Evolutionary conservation across 2,888 invertebrate species (phyloP), one percentile per base, ranked within the genome.

Genomic region (Megamerina dolium): DNA sequence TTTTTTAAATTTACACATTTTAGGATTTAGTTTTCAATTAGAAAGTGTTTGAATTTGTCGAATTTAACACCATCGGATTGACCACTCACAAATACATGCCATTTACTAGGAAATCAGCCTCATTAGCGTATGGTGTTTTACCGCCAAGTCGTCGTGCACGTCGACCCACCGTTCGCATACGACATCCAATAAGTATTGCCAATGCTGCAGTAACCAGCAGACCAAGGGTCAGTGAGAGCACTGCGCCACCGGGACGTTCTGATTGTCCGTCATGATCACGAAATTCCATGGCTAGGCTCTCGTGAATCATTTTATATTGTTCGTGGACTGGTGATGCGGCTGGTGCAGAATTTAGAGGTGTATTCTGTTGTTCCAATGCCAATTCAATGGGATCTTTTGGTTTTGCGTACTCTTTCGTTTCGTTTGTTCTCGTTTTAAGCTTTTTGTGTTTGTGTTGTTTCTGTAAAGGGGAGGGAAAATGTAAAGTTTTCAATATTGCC

Each of bases 91-190:
- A 82, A 74, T 95, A 96, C 94, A 96, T 95, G 63, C 95, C 95
- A 74, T 96, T 95, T 58, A 96, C 94, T 60, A 96, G 78, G 74
- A 94, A 95, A 75, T 95, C 95, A 0, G 94, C 92, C 73, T 95
- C 95, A 70, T 93, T 90, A 23, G 90, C 86, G 64, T 87, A 86
- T 14, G 85, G 80, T 37, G 84, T 81, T 70, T 88, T 85, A 46
- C 87, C 85, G 36, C 86, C 84, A 49, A 66, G 40, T 56, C 87
- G 80, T 50, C 84, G 77, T 48, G 87, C 78, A 43, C 87, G 76
- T 54, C 87, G 78, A 5, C 67, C 63, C 14, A 91, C 84, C 45
- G 85, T 84, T 55, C 88, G 78, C 67, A 91, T 76, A 40, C 93
- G 79, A 65, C 91, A 93, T 19, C 83, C 88, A 53, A 89, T 82